These are phyloP conservation scores for Chromobotia macracanthus DNA, from an alignment of 2,797 vertebrate species.

Conservation along the genomic window DNA sequence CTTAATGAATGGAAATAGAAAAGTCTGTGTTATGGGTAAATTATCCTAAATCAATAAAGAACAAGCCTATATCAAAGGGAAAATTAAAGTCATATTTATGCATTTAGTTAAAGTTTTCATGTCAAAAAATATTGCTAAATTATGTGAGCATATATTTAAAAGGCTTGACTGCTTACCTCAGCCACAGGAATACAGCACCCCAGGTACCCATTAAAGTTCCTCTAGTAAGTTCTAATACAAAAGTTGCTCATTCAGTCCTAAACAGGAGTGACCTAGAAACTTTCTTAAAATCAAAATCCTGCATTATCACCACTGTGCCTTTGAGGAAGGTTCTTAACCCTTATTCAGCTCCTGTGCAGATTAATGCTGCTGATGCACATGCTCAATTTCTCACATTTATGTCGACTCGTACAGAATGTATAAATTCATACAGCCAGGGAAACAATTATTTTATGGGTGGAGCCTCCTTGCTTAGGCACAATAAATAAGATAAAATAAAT, in stretches of 20 bases:
- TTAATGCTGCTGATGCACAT: not conserved
- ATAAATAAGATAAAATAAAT: not conserved
- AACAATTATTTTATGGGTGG: not conserved
- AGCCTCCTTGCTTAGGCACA: not conserved
- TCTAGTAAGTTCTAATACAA: not conserved
- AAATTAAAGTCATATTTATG: not conserved
- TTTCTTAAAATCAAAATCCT: not conserved
- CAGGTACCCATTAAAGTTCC: not conserved
- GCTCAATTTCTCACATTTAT: not conserved
- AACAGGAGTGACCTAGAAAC: not conserved
- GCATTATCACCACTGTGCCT: constrained; percentile 14
- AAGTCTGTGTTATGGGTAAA: not conserved
- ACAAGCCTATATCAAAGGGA: not conserved
- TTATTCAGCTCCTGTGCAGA: constrained; percentile 17
- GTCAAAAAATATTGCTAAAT: not conserved
- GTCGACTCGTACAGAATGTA: not conserved
- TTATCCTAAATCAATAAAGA: not conserved
- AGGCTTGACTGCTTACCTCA: not conserved
- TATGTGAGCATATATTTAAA: not conserved
- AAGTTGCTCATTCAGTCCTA: constrained; percentile 3
- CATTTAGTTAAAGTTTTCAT: no score
- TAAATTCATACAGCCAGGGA: no score
- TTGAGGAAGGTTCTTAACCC: constrained; percentile 20
- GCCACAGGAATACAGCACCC: not conserved
- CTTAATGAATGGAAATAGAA: not conserved